These are phyloP conservation scores for Sebastes jordani DNA, from an alignment of 2,797 vertebrate species.

Conservation along the genomic window DNA sequence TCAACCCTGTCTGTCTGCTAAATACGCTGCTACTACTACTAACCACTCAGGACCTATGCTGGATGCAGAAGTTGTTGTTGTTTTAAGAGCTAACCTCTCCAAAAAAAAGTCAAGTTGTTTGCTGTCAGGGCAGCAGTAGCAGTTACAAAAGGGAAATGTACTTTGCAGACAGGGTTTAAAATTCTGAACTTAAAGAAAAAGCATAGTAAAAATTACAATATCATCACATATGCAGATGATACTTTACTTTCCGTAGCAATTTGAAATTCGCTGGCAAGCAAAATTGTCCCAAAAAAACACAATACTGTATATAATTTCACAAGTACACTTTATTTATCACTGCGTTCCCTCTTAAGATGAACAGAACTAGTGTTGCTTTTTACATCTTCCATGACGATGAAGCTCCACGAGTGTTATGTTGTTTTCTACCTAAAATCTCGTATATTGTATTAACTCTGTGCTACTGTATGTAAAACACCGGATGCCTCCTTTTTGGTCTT, in stretches of 20 bases:
- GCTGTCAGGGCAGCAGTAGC: neutral
- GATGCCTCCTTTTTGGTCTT: conserved; percentile 39
- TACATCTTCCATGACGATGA: conserved; percentile 18
- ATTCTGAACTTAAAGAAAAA: conserved; percentile 17
- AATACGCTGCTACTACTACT: conserved; percentile 66
- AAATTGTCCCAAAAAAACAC: neutral
- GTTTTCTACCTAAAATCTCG: conserved; percentile 25
- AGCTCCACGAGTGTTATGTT: conserved; percentile 33
- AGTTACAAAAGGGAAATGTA: conserved; percentile 10
- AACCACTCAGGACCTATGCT: conserved; percentile 70
- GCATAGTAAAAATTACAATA: neutral
- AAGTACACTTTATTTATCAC: conserved; percentile 24
- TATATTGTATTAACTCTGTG: neutral
- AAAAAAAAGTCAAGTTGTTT: conserved; percentile 7
- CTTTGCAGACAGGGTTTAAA: conserved; percentile 16
- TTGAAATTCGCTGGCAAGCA: neutral
- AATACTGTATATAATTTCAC: neutral
- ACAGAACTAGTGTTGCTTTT: conserved; percentile 2
- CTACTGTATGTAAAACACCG: conserved; percentile 40
- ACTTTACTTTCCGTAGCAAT: neutral
- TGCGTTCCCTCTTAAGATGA: conserved; percentile 40
- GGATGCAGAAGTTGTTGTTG: conserved; percentile 8
- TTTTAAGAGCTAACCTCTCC: neutral
- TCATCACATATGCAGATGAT: conserved; percentile 6
- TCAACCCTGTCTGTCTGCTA: conserved; percentile 24